Conservation (phyloP, 2,797 vertebrate species). For the Chlorospingus flavigularis region DNA sequence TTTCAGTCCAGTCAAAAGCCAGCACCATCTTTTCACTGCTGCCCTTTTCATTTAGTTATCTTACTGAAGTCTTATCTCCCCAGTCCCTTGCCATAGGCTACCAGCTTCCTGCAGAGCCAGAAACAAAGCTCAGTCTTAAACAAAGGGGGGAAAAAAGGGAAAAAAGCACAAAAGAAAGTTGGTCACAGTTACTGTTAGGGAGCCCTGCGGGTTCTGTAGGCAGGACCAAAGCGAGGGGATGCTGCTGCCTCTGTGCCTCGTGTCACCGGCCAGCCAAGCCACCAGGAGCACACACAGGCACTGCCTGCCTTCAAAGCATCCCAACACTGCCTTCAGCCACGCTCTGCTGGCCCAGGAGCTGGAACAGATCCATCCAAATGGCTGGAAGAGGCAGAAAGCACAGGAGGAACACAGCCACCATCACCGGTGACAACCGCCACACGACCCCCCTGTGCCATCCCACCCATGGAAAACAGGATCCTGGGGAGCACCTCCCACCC, state of each 20-base stretch:
- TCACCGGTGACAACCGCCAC: rapidly evolving
- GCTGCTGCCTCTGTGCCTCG: slow-evolving; percentile 50
- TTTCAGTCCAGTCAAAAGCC: slow-evolving; percentile 61
- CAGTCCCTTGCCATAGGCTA: slow-evolving; percentile 66
- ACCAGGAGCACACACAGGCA: slow-evolving; percentile 23
- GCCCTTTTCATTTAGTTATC: slow-evolving; percentile 66
- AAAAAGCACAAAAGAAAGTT: slow-evolving; percentile 60
- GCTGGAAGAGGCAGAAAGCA: background rate
- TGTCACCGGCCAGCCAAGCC: slow-evolving; percentile 57
- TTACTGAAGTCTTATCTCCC: slow-evolving; percentile 62
- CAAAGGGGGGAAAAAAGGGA: slow-evolving; percentile 46
- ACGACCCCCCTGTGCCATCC: background rate
- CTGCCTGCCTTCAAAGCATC: background rate
- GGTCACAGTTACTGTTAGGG: slow-evolving; percentile 49
- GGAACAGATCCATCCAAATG: background rate
- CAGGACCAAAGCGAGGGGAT: slow-evolving; percentile 47
- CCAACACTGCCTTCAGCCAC: background rate
- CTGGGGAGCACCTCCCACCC: background rate
- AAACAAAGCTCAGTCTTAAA: slow-evolving; percentile 66
- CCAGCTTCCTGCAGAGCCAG: slow-evolving; percentile 57
- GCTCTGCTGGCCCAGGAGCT: background rate
- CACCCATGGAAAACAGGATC: background rate
- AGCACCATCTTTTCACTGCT: slow-evolving; percentile 67
- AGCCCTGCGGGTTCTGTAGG: slow-evolving; percentile 44
- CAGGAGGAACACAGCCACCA: background rate